phyloP scores from a whole-genome alignment of 2,113 vertebrate genomes.

The Sprattus sprattus region DNA sequence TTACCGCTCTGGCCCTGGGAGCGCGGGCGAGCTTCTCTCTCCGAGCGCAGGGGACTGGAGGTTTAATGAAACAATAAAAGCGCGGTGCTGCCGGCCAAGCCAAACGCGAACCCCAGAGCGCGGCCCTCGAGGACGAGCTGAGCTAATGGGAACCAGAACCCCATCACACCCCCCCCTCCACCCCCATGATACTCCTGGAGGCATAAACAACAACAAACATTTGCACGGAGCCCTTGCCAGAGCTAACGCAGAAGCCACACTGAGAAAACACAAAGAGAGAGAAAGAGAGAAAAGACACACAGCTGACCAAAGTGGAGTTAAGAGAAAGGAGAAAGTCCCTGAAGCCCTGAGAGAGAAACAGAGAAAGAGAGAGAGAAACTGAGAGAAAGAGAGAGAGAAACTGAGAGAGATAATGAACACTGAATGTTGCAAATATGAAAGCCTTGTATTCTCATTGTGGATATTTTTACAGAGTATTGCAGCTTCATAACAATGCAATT shows the following conservation, averaged over 20 bases:
- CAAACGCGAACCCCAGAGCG: slow-evolving; percentile 41
- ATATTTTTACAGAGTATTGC: background rate
- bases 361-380: background rate
- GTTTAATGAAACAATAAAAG: slow-evolving; percentile 12
- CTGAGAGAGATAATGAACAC: background rate
- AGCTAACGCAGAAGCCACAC: slow-evolving; percentile 55
- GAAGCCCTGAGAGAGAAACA: background rate
- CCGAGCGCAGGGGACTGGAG: no score
- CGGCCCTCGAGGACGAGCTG: slow-evolving; percentile 36
- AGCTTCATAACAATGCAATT: background rate
- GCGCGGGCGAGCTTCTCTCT: background rate
- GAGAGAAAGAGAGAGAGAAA: background rate
- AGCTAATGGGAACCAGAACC: slow-evolving; percentile 65
- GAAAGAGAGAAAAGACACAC: slow-evolving; percentile 46
- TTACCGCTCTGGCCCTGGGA: background rate
- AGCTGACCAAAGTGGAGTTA: background rate
- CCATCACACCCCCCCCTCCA: background rate
- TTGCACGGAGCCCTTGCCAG: slow-evolving; percentile 45
- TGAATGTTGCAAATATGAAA: background rate
- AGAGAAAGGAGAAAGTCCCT: background rate
- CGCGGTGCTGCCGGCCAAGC: background rate
- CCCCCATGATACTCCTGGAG: slow-evolving; percentile 51
- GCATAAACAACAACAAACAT: slow-evolving; percentile 54
- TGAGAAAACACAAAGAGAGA: slow-evolving; percentile 61
- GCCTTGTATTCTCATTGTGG: background rate